Evolutionary conservation across 2,797 vertebrate species (phyloP).

Genomic region (Pantherophis vulpinus): DNA sequence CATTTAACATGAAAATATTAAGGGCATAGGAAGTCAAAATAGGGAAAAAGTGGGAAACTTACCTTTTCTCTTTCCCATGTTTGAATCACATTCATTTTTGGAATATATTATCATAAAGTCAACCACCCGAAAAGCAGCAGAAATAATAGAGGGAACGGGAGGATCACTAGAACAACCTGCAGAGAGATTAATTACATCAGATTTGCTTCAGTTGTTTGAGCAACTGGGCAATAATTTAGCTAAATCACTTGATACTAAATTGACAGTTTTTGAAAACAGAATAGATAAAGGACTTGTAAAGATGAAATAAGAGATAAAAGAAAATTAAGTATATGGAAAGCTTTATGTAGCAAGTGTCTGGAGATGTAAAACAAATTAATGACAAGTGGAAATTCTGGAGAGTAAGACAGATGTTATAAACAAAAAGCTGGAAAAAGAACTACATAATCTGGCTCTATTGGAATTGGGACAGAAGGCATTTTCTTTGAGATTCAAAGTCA

Average conservation of each 20-base stretch:
- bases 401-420: not conserved
- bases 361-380: not conserved
- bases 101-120: not conserved
- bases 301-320: not conserved
- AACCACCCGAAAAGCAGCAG: not conserved
- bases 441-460: not conserved
- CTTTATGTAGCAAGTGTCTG: not conserved
- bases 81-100: not conserved
- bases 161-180: not conserved
- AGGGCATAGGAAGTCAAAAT: not conserved
- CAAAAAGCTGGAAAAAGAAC: not conserved
- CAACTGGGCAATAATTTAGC: not conserved
- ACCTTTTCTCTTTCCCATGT: not conserved
- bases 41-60: not conserved
- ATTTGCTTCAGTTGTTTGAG: not conserved
- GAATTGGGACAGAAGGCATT: not conserved
- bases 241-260: not conserved
- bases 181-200: not conserved
- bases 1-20: not conserved
- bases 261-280: not conserved
- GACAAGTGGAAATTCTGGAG: not conserved
- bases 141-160: not conserved
- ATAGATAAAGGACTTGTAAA: not conserved
- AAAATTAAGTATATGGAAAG: not conserved
- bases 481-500: not conserved